Evolutionary conservation across 2,113 vertebrate genomes (phyloP).

Genomic region (Cathartes aura): DNA sequence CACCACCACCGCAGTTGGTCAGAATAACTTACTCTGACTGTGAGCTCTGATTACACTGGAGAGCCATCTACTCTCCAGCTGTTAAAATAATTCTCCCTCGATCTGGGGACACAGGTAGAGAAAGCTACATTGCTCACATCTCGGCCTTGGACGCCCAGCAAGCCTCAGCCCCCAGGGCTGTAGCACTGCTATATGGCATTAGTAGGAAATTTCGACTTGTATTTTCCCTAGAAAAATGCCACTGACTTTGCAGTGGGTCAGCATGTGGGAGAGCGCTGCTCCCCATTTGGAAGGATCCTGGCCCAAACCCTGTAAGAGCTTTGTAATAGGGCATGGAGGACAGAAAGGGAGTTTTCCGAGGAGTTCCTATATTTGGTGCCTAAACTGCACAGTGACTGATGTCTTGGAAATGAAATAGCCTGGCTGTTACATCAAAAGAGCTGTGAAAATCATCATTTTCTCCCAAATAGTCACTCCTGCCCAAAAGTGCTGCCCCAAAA

Average conservation of each 20-base stretch:
- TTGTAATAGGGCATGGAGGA: neutral
- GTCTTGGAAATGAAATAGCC: neutral
- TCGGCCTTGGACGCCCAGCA: neutral
- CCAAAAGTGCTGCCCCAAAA: neutral
- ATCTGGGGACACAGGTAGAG: neutral
- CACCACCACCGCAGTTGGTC: neutral
- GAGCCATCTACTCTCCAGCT: neutral
- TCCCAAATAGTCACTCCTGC: neutral
- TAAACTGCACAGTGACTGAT: neutral
- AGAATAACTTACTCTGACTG: neutral
- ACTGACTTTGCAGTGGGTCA: neutral
- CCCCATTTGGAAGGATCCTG: neutral
- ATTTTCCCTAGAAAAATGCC: neutral
- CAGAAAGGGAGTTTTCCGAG: neutral
- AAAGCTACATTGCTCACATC: neutral
- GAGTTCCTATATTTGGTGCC: neutral
- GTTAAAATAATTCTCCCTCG: neutral
- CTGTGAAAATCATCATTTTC: neutral
- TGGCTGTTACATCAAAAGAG: neutral
- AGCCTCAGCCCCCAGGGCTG: neutral
- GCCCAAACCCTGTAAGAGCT: neutral
- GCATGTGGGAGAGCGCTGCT: accelerated
- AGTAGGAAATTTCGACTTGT: neutral
- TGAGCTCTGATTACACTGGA: neutral
- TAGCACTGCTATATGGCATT: neutral